Evolutionary conservation across 1,140 invertebrate species (phyloP).

Genomic region (Zaprionus camerounensis): DNA sequence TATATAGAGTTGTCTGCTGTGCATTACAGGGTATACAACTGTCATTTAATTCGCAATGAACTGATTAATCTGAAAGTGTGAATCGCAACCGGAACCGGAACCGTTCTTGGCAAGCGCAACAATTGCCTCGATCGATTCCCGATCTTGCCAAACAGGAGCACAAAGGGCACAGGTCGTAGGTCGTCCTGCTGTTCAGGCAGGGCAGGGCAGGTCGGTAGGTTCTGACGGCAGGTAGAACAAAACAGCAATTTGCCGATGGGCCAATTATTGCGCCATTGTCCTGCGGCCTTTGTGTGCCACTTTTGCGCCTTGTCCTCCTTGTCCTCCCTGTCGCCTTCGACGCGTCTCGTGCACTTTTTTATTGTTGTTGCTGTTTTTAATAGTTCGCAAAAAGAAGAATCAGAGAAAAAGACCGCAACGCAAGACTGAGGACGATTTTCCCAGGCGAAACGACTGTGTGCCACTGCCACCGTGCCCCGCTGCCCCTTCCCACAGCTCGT

Average conservation of each 20-base stretch:
- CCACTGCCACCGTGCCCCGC: neutral
- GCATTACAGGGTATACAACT: no score
- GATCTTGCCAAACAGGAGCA: neutral
- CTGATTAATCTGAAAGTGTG: neutral
- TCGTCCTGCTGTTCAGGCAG: neutral
- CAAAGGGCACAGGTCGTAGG: neutral
- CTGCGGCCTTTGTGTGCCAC: constrained; percentile 37
- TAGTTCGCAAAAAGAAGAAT: constrained; percentile 46
- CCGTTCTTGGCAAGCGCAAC: neutral
- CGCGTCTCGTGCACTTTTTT: neutral
- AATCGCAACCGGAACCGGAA: neutral
- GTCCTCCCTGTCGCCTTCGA: constrained; percentile 2
- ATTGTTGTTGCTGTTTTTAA: constrained; percentile 12
- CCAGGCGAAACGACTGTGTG: neutral
- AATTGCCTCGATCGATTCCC: neutral
- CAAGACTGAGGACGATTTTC: neutral
- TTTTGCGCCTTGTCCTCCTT: constrained; percentile 5
- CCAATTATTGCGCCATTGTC: constrained; percentile 63
- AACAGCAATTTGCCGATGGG: constrained; percentile 53
- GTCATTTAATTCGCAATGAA: neutral
- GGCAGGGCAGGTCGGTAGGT: neutral
- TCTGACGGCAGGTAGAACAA: constrained; percentile 22
- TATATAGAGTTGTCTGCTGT: no score
- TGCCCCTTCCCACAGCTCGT: neutral
- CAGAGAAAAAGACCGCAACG: neutral